These are phyloP conservation scores for Hydropsyche tenuis DNA, from an alignment of 1,140 invertebrate genomes.

Conservation along the genomic window DNA sequence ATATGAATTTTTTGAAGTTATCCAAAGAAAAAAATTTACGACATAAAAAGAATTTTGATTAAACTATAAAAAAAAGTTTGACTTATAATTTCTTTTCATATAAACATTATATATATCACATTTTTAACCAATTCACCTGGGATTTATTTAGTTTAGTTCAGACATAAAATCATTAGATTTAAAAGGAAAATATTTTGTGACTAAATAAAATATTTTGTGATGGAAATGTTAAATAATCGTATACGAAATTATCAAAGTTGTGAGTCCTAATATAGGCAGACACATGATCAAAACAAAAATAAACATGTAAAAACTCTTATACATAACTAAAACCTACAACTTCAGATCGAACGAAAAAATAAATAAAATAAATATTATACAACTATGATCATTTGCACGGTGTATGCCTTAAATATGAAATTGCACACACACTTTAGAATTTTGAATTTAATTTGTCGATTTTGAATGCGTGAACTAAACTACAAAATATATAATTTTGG, in stretches of 20 bases:
- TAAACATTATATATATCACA: slow-evolving; percentile 15
- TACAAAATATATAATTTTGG: slow-evolving; percentile 37
- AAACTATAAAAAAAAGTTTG: no score
- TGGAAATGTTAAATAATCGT: neutral
- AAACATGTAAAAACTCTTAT: neutral
- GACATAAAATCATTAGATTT: slow-evolving; percentile 29
- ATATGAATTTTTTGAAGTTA: no score
- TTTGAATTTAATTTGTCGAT: neutral
- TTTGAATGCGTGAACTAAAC: slow-evolving; percentile 42
- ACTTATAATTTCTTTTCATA: no score
- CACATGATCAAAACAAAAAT: no score
- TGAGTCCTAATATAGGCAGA: neutral
- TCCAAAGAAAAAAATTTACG: no score
- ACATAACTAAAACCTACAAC: slow-evolving; percentile 1
- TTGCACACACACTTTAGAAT: slow-evolving; percentile 18
- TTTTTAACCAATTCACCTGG: slow-evolving; percentile 43
- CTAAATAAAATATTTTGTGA: neutral
- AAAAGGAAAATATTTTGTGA: slow-evolving; percentile 8
- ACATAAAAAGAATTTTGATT: no score
- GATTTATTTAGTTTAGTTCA: slow-evolving; percentile 44
- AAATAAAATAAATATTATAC: slow-evolving; percentile 3
- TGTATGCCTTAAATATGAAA: slow-evolving; percentile 7
- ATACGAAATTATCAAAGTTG: neutral
- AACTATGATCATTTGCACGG: neutral
- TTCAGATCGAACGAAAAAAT: slow-evolving; percentile 21